Base-by-base conservation (phyloP, 2,797 vertebrate genomes). In the Hozukius guyotensis region DNA sequence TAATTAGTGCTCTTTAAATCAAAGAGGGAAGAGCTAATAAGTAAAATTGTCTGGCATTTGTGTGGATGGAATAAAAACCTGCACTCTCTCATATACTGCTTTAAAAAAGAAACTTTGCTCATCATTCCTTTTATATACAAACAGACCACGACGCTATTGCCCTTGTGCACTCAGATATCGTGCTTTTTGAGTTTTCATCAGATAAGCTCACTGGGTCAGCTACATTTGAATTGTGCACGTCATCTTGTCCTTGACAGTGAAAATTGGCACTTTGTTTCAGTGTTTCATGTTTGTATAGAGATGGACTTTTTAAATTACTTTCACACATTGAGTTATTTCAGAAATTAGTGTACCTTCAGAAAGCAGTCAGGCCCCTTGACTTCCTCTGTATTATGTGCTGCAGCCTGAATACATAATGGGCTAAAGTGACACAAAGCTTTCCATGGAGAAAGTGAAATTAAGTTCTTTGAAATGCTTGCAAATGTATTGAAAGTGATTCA, bases 251-350 rank as follows among this genome's bases (percentile, higher is more conserved):
- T 83, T 85, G 67, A 85, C 55, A 22, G 11, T 65, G 46, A 71
- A 83, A 81, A 72, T 22, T 87, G 29, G 24, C 66, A 53, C 55
- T 70, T 82, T 88, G 69, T 83, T 81, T 86, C 25, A 68, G 14
- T 72, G 20, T 86, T 81, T 85, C 2, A 65, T 25, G 25, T 72
- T 67, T 83, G 27, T 72, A 27, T 20, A 56, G 59, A 31, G 22
- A 59, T 65, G 1, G 55, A 73, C 9, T 68, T 87, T 78, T 69
- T 4, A 34, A 74, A 85, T 72, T 63, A 63, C 13, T 66, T 61
- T 72, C 57, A 62, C 12, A 63, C 16, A 52, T 13, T 10, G 27
- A 72, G 24, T 68, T 62, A 59, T 68, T n/a, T 61, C 2, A 4
- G 9, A 83, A 77, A 72, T 72, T 2, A 38, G 5, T 12, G 18